Evolutionary conservation across 2,888 invertebrate genomes (phyloP), one percentile per base, ranked within the genome.

Genomic region (Lasioglossum villosulum): DNA sequence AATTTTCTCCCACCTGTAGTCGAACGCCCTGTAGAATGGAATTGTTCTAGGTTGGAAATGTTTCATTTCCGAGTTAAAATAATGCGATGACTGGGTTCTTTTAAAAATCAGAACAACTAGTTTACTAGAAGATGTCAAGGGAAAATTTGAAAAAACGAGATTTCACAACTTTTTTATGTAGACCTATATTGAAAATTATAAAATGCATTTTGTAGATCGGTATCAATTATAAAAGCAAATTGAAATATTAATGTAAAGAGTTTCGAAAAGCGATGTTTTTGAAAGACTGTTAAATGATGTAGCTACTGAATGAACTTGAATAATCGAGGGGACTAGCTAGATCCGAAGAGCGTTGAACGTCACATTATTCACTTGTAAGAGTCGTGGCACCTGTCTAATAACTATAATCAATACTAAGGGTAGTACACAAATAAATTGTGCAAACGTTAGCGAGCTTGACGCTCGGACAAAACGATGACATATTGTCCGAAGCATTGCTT

Each of bases 391-490:
- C 56, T n/a, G 56, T 56, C 56, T 56, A 56, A 56, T 12, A 56
- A 56, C 56, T 56, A n/a, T 56, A 56, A 56, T 56, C 56, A 56
- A 56, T 56, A 56, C n/a, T 0, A n/a, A n/a, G 56, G n/a, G n/a
- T 56, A 56, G 56, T n/a, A 56, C n/a, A n/a, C 56, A n/a, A 56
- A 56, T 56, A 56, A 56, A n/a, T 56, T 56, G 56, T 56, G 12
- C 56, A 56, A 56, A 56, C 56, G 56, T n/a, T n/a, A 4, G 56
- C 56, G 12, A 56, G n/a, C 56, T 56, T n/a, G 56, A 56, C 56
- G n/a, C 12, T 12, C 12, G 56, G 56, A 56, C 56, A 56, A 56
- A 56, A 56, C 56, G 56, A 56, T n/a, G 56, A 56, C 56, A 56
- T n/a, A 56, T 56, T n/a, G 56, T 56, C 56, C n/a, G 56, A 12